Evolutionary conservation across 2,888 invertebrate species (phyloP).

Genomic region (Arctia plantaginis): DNA sequence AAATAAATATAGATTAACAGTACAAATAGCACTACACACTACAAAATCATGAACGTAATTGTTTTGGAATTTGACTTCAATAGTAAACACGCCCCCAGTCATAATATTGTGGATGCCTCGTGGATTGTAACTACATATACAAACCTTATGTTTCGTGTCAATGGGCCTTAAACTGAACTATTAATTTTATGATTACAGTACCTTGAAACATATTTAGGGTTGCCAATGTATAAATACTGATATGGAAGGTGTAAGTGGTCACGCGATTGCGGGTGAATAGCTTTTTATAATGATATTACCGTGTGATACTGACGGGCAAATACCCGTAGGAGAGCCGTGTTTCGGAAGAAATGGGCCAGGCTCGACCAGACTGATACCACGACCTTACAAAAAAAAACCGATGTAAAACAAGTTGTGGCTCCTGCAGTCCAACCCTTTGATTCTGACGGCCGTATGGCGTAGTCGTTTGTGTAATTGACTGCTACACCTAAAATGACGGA

Average conservation of each 20-base stretch:
- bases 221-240: conserved; percentile 8
- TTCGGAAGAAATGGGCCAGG: too few species aligned
- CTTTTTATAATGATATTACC: conserved; percentile 4
- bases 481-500: too few species aligned
- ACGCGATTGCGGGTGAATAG: conserved; percentile 12
- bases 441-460: too few species aligned
- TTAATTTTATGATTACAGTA: neutral
- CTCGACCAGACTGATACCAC: too few species aligned
- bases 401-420: too few species aligned
- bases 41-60: neutral
- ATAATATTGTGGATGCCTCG: neutral
- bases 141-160: neutral
- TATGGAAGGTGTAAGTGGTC: conserved; percentile 12
- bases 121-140: neutral
- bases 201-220: conserved; percentile 3
- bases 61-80: neutral
- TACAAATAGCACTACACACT: neutral
- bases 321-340: too few species aligned
- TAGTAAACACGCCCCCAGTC: neutral
- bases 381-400: too few species aligned
- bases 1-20: too few species aligned
- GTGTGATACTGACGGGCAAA: too few species aligned
- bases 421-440: too few species aligned
- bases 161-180: neutral
- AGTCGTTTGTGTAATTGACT: too few species aligned